phyloP scores from a whole-genome alignment of 2,888 invertebrate species.

The Eulithis prunata region DNA sequence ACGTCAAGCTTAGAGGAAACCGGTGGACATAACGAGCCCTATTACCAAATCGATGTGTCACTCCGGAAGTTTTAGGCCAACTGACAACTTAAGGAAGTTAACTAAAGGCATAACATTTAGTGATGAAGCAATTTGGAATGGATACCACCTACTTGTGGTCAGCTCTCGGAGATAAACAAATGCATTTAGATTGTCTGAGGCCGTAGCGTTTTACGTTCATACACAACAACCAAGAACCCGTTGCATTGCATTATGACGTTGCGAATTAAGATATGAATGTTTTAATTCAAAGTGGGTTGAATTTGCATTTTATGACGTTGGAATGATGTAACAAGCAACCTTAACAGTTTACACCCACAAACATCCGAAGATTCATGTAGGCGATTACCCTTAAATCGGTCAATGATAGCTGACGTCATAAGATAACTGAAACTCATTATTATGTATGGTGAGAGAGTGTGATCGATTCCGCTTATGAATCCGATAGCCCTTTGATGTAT shows the following conservation, averaged over 20 bases:
- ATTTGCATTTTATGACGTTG: slow-evolving; percentile 45
- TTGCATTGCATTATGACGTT: slow-evolving; percentile 42
- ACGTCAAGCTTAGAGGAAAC: slow-evolving; percentile 43
- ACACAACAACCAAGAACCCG: slow-evolving; percentile 29
- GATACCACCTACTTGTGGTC: slow-evolving; percentile 27
- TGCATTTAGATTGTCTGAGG: slow-evolving; percentile 42
- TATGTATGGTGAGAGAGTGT: slow-evolving; percentile 13
- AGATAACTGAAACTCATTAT: slow-evolving; percentile 9
- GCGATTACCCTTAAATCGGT: slow-evolving; percentile 65
- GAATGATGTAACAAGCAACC: slow-evolving; percentile 71
- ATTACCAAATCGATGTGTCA: slow-evolving; percentile 44
- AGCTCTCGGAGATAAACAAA: slow-evolving; percentile 31
- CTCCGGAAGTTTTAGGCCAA: slow-evolving; percentile 33
- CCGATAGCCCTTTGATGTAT: slow-evolving; percentile 2
- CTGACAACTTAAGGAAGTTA: slow-evolving; percentile 24
- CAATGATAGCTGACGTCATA: slow-evolving; percentile 54
- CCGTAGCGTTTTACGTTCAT: slow-evolving; percentile 40
- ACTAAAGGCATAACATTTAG: slow-evolving; percentile 22
- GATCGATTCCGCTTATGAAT: slow-evolving; percentile 23
- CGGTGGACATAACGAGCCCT: slow-evolving; percentile 36
- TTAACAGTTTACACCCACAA: slow-evolving; percentile 63
- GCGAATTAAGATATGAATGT: slow-evolving; percentile 33
- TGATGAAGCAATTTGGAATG: slow-evolving; percentile 27
- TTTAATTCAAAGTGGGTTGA: slow-evolving; percentile 30
- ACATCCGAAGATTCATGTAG: slow-evolving; percentile 54